Percentiles rank a stretch among this genome's conserved stretches.
These are phyloP conservation scores for Drosophila baimaii DNA, from an alignment of 1,140 invertebrate species.

Conservation along the genomic window DNA sequence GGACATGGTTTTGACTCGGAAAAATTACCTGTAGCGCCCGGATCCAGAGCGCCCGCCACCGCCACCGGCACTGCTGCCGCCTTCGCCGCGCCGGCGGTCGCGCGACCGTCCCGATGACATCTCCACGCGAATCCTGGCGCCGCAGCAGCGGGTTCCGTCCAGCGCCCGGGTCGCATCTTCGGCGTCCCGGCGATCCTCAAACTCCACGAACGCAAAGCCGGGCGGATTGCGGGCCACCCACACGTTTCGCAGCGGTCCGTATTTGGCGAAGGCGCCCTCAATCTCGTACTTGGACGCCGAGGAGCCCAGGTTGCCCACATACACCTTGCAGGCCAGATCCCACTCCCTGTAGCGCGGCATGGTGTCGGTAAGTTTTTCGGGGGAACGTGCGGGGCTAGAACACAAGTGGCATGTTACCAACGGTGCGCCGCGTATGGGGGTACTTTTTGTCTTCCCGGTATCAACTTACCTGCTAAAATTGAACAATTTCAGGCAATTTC, in stretches of 20 bases:
- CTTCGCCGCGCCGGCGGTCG: conserved; percentile 87
- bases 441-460: no score
- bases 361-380: conserved; percentile 2
- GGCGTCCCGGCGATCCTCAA: conserved; percentile 98
- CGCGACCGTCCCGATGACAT: conserved; percentile 94
- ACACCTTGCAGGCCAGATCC: conserved; percentile 98
- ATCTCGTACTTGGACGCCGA: conserved; percentile 96
- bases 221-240: conserved; percentile 98
- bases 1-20: not conserved
- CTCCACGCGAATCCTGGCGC: conserved; percentile 92
- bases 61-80: conserved; percentile 74
- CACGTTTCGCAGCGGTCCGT: conserved; percentile 96
- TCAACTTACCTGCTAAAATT: not conserved
- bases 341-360: conserved; percentile 94
- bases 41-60: conserved; percentile 42
- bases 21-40: conserved; percentile 36
- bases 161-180: conserved; percentile 97
- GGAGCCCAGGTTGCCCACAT: conserved; percentile 97
- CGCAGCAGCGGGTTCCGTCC: conserved; percentile 96
- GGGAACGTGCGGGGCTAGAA: conserved; percentile 5
- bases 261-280: conserved; percentile 96
- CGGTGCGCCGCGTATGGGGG: no score
- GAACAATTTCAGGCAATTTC: conserved; percentile 2
- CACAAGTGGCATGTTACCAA: not conserved
- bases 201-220: conserved; percentile 99